Percentiles rank a stretch among this genome's conserved stretches.
These are phyloP conservation scores for Clytia hemisphaerica DNA, from an alignment of 30 jellyfish, hydroid and myxozoan species.

Conservation along the genomic window DNA sequence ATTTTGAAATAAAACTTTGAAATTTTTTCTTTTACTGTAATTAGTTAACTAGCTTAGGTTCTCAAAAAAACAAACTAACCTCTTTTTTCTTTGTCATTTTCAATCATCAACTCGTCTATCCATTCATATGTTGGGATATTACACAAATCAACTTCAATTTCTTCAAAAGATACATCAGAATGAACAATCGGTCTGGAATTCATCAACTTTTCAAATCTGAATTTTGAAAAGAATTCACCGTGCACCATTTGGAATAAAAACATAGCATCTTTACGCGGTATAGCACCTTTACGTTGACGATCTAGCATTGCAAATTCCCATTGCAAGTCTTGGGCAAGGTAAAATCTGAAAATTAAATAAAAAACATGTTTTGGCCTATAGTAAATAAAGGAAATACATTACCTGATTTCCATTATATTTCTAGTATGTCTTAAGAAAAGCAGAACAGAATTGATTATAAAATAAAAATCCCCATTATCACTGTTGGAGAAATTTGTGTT, in stretches of 20 bases:
- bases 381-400: no score
- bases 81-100: slow-evolving; percentile 50
- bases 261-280: slow-evolving; percentile 45
- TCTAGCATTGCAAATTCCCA: slow-evolving; percentile 88
- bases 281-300: slow-evolving; percentile 59
- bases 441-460: no score
- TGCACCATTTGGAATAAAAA: slow-evolving; percentile 66
- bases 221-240: slow-evolving; percentile 67
- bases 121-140: slow-evolving; percentile 71
- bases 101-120: slow-evolving; percentile 66
- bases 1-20: not conserved
- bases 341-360: slow-evolving; percentile 1
- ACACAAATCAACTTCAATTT: slow-evolving; percentile 82
- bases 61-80: slow-evolving; percentile 13
- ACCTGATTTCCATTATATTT: no score
- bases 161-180: slow-evolving; percentile 53
- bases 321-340: slow-evolving; percentile 61
- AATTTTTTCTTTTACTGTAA: no score
- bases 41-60: not conserved
- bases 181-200: slow-evolving; percentile 41
- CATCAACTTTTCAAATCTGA: slow-evolving; percentile 53
- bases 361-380: not conserved
- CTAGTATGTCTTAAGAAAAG: no score
- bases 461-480: no score
- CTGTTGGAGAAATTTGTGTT: no score